Conservation (phyloP, 2,797 vertebrate genomes). For the Halcyon smyrnensis region DNA sequence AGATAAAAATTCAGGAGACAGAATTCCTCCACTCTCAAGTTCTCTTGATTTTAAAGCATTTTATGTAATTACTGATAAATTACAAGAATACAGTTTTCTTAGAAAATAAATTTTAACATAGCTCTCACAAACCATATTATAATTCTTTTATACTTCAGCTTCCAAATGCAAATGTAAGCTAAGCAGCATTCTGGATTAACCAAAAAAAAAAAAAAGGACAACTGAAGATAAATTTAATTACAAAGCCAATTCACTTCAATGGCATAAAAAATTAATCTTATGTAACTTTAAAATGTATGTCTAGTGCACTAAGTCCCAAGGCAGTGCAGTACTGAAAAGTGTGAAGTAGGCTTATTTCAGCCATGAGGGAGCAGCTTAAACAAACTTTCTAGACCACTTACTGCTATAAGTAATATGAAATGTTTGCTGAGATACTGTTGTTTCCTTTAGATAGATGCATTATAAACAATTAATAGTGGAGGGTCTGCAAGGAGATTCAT, state of each 20-base stretch:
- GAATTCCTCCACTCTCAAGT: background rate
- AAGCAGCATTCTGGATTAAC: background rate
- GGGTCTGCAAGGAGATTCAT: background rate
- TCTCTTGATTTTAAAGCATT: background rate
- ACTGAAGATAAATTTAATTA: slow-evolving; percentile 63
- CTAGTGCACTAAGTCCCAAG: slow-evolving; percentile 26
- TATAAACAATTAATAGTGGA: slow-evolving; percentile 38
- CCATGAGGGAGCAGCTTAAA: background rate
- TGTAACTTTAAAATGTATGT: slow-evolving; percentile 51
- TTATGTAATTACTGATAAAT: background rate
- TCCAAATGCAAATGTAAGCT: slow-evolving; percentile 5
- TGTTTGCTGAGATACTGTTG: background rate
- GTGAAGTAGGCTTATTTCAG: background rate
- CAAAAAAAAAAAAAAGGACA: background rate
- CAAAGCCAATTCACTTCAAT: slow-evolving; percentile 42
- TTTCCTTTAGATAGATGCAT: slow-evolving; percentile 25
- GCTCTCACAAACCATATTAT: background rate
- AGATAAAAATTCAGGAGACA: background rate
- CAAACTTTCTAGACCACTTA: slow-evolving; percentile 29
- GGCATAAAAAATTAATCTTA: slow-evolving; percentile 61
- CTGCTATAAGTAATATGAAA: slow-evolving; percentile 31
- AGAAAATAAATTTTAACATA: background rate
- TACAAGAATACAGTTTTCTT: background rate
- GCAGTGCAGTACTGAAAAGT: background rate
- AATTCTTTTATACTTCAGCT: background rate